Evolutionary conservation across 2,113 vertebrate species (phyloP), one percentile per base, ranked within the genome.

Genomic region (Phoxinus phoxinus): DNA sequence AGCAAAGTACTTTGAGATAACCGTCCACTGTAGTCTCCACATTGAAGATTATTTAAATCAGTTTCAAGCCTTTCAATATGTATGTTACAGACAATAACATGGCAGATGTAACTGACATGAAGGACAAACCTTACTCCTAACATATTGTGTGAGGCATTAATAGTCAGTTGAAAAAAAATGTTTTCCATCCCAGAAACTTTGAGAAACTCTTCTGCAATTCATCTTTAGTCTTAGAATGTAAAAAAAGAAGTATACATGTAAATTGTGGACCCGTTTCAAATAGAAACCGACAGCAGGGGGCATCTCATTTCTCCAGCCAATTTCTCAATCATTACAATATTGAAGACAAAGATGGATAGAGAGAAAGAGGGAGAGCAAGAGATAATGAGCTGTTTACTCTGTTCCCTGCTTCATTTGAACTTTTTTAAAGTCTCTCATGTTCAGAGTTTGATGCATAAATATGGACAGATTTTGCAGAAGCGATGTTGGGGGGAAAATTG

Each of bases 121-220:
- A 71, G 19, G 9, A 71, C 9, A 71, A 11, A 19, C 51, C 17
- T 53, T 6, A 69, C 30, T 69, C 30, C 27, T 51, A 56, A 21
- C 32, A 71, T 71, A 71, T 41, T 71, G 10, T 71, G 32, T 12
- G 65, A 69, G 65, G 30, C 30, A 69, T 69, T 69, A 71, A 71
- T 37, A 59, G 32, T 56, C 10, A 58, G 48, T 6, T 23, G 23
- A 21, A 23, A 37, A 37, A 59, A 25, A 41, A 19, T 32, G 4
- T 35, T 32, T 44, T 77, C 19, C 19, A 21, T 80, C 27, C 21
- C 7, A 61, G 25, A 84, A 48, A 46, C n/a, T 48, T 56, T 51
- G 30, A 84, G 37, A 79, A 67, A 23, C 67, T 59, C 15, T 87
- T 84, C 41, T 67, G 23, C 84, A 80, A 80, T 58, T 56, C 23